Evolutionary conservation across 2,113 vertebrate species (phyloP), one percentile per base, ranked within the genome.

Genomic region (Vulpes vulpes): DNA sequence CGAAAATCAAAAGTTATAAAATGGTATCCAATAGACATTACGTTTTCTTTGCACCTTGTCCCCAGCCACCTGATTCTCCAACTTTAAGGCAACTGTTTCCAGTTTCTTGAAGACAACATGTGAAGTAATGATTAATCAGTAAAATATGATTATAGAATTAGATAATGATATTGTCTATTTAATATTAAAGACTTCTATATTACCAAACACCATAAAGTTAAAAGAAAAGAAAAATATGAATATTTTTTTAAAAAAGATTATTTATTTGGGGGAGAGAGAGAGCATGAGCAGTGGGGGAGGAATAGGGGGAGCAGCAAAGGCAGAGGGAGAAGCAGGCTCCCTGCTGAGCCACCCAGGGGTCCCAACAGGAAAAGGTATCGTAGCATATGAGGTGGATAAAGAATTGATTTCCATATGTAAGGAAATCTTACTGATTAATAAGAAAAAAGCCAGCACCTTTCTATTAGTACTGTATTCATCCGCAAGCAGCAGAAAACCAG

Each of bases 1-100:
- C 30, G 86, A 95, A 92, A 93, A 85, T 85, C 35, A 83, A 91
- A 91, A 92, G 16, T 8, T 67, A 86, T 25, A 82, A 90, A 95
- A 91, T 60, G 11, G 83, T 59, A 62, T 64, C 27, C 51, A 91
- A 30, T 82, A 30, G 27, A 90, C 85, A 86, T 76, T 38, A 64
- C 62, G 23, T 71, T 53, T 96, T 84, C n/a, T 32, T 79, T 57
- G 53, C 30, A 71, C 17, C 1, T 49, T 80, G 62, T 73, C 19
- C 22, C 32, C 53, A 91, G 16, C 4, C 55, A 94, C 51, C 59
- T 62, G 49, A 16, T 30, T 84, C 17, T 8, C 38, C 49, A 95
- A 15, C 19, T 60, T 51, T 69, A 65, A 95, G 59, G 65, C 8
- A 83, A 38, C 51, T 69, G 19, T 84, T 91, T 73, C 16, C 53